Evolutionary conservation across 2,888 invertebrate species (phyloP).

Genomic region (Lissocephala sabroskyi): DNA sequence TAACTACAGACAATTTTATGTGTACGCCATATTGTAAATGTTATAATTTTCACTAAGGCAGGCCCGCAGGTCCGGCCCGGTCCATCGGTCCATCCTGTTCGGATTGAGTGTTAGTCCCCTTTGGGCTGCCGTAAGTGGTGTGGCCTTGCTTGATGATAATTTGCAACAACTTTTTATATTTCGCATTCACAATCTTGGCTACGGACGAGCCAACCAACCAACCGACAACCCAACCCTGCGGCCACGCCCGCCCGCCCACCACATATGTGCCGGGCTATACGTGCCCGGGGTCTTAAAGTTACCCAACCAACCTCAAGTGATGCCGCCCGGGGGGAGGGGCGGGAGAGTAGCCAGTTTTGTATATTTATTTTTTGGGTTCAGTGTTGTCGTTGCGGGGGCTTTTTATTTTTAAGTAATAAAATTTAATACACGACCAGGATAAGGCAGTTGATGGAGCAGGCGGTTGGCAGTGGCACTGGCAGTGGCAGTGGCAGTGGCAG

Average conservation of each 20-base stretch:
- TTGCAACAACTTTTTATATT: slow-evolving; percentile 36
- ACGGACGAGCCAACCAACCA: background rate
- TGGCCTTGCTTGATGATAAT: slow-evolving; percentile 38
- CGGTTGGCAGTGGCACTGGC: too few relatives aligned
- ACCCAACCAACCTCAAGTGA: too few relatives aligned
- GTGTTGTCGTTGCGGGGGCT: slow-evolving; percentile 21
- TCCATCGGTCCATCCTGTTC: too few relatives aligned
- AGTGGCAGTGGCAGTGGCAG: too few relatives aligned
- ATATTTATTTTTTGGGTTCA: slow-evolving; percentile 11
- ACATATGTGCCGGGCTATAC: slow-evolving; percentile 38
- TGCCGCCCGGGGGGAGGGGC: background rate
- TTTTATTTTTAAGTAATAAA: slow-evolving; percentile 56
- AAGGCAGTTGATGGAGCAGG: too few relatives aligned
- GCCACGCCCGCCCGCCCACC: background rate
- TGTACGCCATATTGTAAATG: slow-evolving; percentile 53
- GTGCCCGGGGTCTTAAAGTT: slow-evolving; percentile 37
- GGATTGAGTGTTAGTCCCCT: too few relatives aligned
- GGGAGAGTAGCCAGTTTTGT: slow-evolving; percentile 15
- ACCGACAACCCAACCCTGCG: background rate
- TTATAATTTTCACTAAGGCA: slow-evolving; percentile 56
- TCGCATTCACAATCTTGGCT: background rate
- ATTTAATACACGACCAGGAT: slow-evolving; percentile 58
- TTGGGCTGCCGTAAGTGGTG: too few relatives aligned
- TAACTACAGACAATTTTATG: slow-evolving; percentile 59
- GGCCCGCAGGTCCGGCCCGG: too few relatives aligned